Conservation (phyloP, 2,888 invertebrate genomes). For the Adelognathus sp. region DNA sequence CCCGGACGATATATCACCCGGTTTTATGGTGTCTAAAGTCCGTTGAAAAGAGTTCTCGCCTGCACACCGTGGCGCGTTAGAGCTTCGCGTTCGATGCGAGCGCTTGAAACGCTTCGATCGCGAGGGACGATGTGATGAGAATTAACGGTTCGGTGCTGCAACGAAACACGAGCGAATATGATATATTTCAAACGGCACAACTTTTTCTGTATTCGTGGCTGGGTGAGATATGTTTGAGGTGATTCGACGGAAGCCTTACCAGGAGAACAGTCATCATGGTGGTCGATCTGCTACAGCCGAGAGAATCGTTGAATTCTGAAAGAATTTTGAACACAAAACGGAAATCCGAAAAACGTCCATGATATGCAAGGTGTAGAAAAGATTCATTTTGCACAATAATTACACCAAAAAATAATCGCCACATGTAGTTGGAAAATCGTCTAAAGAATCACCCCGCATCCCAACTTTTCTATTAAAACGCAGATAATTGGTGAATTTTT, state of each 20-base stretch:
- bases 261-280: background rate
- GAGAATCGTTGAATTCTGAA: no score
- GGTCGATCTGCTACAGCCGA: background rate
- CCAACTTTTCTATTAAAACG: no score
- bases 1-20: conserved; percentile 74
- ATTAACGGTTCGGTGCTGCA: background rate
- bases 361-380: no score
- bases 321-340: no score
- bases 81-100: background rate
- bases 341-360: no score
- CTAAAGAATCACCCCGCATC: no score
- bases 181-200: conserved; percentile 13
- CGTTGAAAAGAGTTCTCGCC: conserved; percentile 54
- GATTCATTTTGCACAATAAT: no score
- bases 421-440: no score
- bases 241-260: background rate
- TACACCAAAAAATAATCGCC: no score
- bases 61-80: conserved; percentile 3
- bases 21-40: conserved; percentile 76
- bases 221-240: background rate
- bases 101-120: conserved; percentile 33
- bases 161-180: background rate
- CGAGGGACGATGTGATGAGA: conserved; percentile 11
- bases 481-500: no score
- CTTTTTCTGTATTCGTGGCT: background rate